Evolutionary conservation across 1,140 invertebrate genomes (phyloP), one percentile per base, ranked within the genome.

Genomic region (Drosophila nikananu): DNA sequence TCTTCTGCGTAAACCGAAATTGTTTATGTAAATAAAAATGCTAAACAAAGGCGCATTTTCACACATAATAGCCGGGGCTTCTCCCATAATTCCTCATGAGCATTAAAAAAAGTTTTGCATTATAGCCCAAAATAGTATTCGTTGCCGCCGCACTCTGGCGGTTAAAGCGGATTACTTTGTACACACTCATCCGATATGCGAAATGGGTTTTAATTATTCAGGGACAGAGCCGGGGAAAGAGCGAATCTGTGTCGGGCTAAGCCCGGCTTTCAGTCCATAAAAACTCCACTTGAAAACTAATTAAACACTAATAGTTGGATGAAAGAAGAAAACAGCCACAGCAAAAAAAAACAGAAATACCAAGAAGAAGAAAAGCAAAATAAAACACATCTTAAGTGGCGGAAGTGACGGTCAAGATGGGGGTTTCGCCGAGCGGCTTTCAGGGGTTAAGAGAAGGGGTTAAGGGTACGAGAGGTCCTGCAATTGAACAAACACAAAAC

Each of bases 201-300:
- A 80, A 87, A 86, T 84, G 74, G 77, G 67, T 86, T 81, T 86
- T 86, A 86, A 81, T 86, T 78, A 81, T 86, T 73, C 54, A 73
- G 71, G 17, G 35, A 61, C 37, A 73, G 52, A 73, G 66, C 49
- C 32, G 21, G 39, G 44, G 19, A 37, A 44, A 73, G 60, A 54
- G 62, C 35, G 62, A 58, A 77, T 73, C 52, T 57, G 49, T 57
- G 42, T 35, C 32, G 51, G 49, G 62, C 71, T 80, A 68, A 86
- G 70, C 71, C 19, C 32, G 66, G 66, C 80, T 83, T 82, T 84
- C 67, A 86, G 73, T 91, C 67, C 67, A 91, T 91, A 83, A 91
- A 91, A 91, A 83, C 68, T 89, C 75, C 91, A 92, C 91, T 92
- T 92, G 91, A 92, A 91, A 92, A 92, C 91, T 92, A 92, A 92